These are phyloP conservation scores for Aromia moschata DNA, from an alignment of 2,888 invertebrate genomes.

Conservation along the genomic window DNA sequence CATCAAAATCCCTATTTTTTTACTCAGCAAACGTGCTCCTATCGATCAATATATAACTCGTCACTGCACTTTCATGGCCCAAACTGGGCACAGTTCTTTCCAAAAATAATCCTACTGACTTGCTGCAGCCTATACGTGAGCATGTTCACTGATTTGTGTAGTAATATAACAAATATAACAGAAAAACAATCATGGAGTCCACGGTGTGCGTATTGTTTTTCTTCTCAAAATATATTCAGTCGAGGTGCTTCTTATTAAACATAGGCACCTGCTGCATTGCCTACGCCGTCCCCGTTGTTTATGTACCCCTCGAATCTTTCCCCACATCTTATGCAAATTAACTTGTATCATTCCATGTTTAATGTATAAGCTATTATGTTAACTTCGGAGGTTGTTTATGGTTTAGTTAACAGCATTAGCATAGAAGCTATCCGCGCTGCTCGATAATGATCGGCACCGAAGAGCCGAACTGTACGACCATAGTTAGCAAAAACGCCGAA, in stretches of 20 bases:
- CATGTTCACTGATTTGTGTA: too few species aligned
- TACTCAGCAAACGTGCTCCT: too few species aligned
- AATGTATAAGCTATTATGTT: slow-evolving; percentile 62
- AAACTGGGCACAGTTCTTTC: too few species aligned
- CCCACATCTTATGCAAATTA: slow-evolving; percentile 60
- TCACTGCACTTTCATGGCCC: too few species aligned
- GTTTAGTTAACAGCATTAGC: slow-evolving; percentile 60
- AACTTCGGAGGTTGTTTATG: slow-evolving; percentile 60
- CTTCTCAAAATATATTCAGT: too few species aligned
- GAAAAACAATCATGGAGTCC: too few species aligned
- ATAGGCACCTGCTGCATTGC: slow-evolving; percentile 26
- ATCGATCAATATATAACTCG: too few species aligned
- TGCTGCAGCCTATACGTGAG: too few species aligned
- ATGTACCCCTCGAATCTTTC: slow-evolving; percentile 44
- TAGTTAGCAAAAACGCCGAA: slow-evolving; percentile 51
- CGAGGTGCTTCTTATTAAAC: slow-evolving; percentile 4
- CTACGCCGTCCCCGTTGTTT: slow-evolving; percentile 33
- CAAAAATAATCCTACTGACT: too few species aligned
- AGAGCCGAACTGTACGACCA: slow-evolving; percentile 42
- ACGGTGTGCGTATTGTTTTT: too few species aligned
- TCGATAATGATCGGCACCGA: slow-evolving; percentile 57
- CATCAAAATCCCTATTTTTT: too few species aligned
- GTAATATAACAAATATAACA: too few species aligned
- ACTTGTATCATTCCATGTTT: slow-evolving; percentile 60
- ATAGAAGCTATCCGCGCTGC: slow-evolving; percentile 54